Base-by-base conservation (phyloP, 2,888 invertebrate species). In the Eugnorisma glareosa region DNA sequence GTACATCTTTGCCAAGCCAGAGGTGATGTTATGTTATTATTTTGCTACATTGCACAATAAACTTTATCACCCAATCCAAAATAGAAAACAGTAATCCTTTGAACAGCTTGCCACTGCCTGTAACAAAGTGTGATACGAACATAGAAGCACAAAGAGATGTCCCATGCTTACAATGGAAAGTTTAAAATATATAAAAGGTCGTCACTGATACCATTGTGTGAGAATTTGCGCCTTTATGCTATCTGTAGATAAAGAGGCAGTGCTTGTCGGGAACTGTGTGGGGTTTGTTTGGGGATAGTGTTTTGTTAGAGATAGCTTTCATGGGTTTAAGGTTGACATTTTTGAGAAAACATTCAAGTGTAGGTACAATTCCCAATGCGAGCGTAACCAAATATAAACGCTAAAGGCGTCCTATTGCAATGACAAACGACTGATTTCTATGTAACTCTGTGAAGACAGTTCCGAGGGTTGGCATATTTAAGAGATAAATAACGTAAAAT, bases 131-230 rank as follows among this genome's bases (percentile, higher is more conserved):
- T 68, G 31, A 57, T 10, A 43, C 11, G 21, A 57, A 59, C 79
- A 67, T 57, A 48, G 51, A 64, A 40, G 43, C 51, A 66, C 68
- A 78, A 68, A 78, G 79, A 72, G 13, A 43, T 66, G 69, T 67
- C 57, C 43, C 43, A 37, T 35, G n/a, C 45, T 35, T 21, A 82
- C 84, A 84, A 70, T 69, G 21, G 69, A 37, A 48, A 40, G 67
- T 69, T 81, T 82, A 75, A 82, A 82, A 74, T 54, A 71, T 67
- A 67, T 78, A 73, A 73, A 66, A 54, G 61, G 43, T 40, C 45
- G 15, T 57, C 21, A 67, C 54, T 75, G 66, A 81, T 75, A 69
- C 68, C 35, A 81, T 82, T 82, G 64, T 84, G 64, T 31, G 21
- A 11, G 71, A 15, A 71, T 82, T 57, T 43, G 40, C 40, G 51